Percentiles rank a stretch among this genome's conserved stretches.
phyloP scores from a whole-genome alignment of 2,888 invertebrate species.

The Conistra vaccinii region DNA sequence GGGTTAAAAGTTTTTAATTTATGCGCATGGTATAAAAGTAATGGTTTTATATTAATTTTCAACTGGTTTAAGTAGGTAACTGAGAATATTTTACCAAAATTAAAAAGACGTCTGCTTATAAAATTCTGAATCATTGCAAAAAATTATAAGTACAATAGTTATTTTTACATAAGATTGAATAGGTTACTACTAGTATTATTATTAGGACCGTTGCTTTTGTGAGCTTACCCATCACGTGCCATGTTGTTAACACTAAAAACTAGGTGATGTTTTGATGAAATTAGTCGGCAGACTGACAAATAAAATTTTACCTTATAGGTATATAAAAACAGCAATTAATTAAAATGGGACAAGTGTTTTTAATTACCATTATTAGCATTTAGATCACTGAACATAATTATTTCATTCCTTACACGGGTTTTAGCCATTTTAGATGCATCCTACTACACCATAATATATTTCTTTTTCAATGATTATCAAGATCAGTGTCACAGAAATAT shows the following conservation, averaged over 20 bases:
- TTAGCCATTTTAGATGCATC: neutral
- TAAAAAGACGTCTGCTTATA: neutral
- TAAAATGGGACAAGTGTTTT: neutral
- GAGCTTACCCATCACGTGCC: too few relatives aligned
- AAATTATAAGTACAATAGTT: neutral
- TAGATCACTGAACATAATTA: neutral
- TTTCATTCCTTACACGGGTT: neutral
- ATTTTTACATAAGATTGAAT: neutral
- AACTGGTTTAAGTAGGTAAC: neutral
- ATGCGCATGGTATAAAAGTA: conserved; percentile 56
- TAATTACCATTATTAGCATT: neutral
- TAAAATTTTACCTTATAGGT: too few relatives aligned
- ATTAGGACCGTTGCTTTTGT: neutral
- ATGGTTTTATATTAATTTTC: conserved; percentile 28
- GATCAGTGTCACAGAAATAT: conserved; percentile 24
- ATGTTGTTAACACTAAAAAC: neutral
- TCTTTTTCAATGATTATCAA: neutral
- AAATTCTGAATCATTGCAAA: conserved; percentile 9
- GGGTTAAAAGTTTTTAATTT: conserved; percentile 54
- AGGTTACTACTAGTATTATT: neutral
- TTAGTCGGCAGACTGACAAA: neutral
- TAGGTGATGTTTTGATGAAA: neutral
- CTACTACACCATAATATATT: neutral
- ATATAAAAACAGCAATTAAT: neutral
- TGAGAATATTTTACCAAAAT: neutral